phyloP scores from a whole-genome alignment of 2,797 vertebrate species.

The Liasis olivaceus region DNA sequence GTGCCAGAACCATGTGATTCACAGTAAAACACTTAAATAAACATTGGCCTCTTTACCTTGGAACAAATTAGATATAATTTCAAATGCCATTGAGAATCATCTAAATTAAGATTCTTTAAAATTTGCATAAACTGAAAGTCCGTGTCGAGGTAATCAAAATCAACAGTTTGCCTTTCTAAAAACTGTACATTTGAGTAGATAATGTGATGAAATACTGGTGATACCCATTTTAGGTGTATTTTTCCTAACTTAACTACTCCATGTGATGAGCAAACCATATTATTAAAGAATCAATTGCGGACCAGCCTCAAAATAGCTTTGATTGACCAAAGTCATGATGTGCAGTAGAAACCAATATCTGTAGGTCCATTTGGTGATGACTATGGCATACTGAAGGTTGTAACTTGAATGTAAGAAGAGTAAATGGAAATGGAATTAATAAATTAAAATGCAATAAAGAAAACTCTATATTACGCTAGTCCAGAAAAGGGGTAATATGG shows the following conservation, averaged over 20 bases:
- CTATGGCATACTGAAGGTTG: neutral
- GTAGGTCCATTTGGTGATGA: neutral
- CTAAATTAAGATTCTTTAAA: neutral
- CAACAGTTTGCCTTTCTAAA: neutral
- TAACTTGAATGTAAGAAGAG: neutral
- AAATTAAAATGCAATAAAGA: neutral
- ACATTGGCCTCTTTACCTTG: neutral
- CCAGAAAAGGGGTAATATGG: neutral
- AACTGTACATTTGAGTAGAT: neutral
- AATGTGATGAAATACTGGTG: neutral
- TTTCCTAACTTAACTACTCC: neutral
- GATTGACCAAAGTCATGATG: neutral
- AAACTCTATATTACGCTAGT: neutral
- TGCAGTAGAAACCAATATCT: neutral
- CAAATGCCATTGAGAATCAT: neutral
- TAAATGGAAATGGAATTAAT: neutral
- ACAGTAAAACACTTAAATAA: neutral
- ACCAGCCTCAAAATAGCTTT: neutral
- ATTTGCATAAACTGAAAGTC: neutral
- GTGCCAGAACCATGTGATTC: neutral
- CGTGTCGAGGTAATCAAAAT: neutral
- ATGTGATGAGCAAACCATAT: neutral
- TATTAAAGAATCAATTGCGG: neutral
- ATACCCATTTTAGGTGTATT: neutral
- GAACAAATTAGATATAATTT: neutral